These are phyloP conservation scores for Ornithorhynchus anatinus DNA, from an alignment of 2,113 vertebrate species.

Conservation along the genomic window DNA sequence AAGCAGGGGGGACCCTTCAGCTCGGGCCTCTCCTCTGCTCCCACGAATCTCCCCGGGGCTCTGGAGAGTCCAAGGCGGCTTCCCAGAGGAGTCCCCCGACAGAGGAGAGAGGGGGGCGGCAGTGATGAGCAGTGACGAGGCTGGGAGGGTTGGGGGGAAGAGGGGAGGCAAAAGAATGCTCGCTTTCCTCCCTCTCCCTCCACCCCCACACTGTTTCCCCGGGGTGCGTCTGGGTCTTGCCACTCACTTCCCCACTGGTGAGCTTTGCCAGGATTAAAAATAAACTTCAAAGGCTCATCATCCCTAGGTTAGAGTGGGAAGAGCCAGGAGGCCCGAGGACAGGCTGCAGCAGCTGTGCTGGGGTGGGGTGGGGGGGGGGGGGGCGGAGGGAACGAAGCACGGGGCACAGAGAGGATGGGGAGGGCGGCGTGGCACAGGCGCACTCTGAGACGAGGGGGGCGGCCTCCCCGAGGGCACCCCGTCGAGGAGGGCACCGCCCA, in stretches of 20 bases:
- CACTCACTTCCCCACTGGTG: not conserved
- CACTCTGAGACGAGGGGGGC: not conserved
- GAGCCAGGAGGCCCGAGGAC: not conserved
- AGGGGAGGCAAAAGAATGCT: not conserved
- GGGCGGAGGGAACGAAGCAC: not conserved
- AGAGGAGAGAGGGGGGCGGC: not conserved
- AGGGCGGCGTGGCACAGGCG: not conserved
- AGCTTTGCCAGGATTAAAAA: constrained; percentile 28
- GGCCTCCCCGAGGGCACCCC: not conserved
- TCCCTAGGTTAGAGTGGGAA: not conserved
- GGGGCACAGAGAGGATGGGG: not conserved
- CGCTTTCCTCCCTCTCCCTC: not conserved
- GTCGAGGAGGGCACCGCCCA: not conserved
- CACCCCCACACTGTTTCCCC: not conserved
- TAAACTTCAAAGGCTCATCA: not conserved
- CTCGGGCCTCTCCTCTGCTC: not conserved
- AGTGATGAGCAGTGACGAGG: not conserved
- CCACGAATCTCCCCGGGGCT: too few species aligned
- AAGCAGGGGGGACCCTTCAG: not conserved
- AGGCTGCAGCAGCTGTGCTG: not conserved
- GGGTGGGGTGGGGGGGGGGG: not conserved
- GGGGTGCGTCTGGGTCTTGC: not conserved
- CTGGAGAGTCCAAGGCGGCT: too few species aligned
- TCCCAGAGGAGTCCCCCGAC: too few species aligned
- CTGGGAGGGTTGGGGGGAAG: not conserved